phyloP scores from a whole-genome alignment of 2,113 vertebrate species.

The Leiothrix lutea region DNA sequence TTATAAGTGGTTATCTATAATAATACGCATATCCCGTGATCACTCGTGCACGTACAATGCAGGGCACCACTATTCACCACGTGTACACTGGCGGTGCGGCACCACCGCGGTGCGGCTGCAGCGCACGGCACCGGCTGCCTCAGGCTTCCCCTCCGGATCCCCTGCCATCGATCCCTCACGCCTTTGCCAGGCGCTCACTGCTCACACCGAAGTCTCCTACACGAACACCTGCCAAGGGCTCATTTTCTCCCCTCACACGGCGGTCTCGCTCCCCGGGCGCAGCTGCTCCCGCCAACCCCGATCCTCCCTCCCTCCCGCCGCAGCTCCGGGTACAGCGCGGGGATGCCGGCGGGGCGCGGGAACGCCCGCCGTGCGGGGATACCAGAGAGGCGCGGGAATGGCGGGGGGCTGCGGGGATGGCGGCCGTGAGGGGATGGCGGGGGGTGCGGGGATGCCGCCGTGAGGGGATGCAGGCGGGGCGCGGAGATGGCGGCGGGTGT shows the following conservation, averaged over 20 bases:
- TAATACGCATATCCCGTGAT: rapidly evolving
- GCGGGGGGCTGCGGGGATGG: background rate
- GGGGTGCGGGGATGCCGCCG: background rate
- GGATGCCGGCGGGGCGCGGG: background rate
- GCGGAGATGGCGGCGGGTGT: background rate
- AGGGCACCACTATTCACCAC: background rate
- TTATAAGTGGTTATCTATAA: rapidly evolving
- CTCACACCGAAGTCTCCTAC: background rate
- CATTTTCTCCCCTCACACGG: rapidly evolving
- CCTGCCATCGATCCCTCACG: background rate
- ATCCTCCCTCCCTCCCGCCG: background rate
- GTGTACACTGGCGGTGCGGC: background rate
- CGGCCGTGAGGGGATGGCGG: background rate
- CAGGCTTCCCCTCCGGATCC: no score
- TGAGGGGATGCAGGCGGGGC: no score
- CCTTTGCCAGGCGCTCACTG: background rate
- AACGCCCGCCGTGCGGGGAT: background rate
- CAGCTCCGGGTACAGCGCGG: background rate
- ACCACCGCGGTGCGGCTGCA: background rate
- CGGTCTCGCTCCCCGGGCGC: no score
- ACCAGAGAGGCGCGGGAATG: background rate
- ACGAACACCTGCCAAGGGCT: background rate
- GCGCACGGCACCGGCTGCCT: background rate
- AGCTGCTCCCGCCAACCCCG: background rate
- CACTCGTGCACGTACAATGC: rapidly evolving